Evolutionary conservation across 37 sponge, comb jelly and placozoan species (phyloP).

Genomic region (Haliclona indistincta): DNA sequence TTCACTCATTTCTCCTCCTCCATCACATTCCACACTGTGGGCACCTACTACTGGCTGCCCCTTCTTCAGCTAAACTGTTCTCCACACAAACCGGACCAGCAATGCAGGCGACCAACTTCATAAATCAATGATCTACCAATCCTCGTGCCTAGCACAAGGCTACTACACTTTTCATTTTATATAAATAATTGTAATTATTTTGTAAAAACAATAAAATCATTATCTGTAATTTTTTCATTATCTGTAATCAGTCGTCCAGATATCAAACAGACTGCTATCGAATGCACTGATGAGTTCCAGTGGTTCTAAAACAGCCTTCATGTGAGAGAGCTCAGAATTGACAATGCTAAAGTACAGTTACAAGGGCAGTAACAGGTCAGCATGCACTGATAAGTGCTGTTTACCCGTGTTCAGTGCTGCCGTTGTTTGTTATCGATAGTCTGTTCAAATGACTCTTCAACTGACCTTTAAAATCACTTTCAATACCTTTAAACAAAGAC

Average conservation of each 20-base stretch:
- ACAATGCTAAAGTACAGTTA: slow-evolving; percentile 55
- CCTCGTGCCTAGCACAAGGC: no score
- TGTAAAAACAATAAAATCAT: neutral
- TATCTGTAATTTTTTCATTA: neutral
- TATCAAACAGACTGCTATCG: slow-evolving; percentile 73
- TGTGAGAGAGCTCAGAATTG: slow-evolving; percentile 70
- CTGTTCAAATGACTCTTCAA: slow-evolving; percentile 38
- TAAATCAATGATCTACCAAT: neutral
- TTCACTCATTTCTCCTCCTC: slow-evolving; percentile 35
- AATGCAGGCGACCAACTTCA: neutral
- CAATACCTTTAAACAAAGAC: slow-evolving; percentile 67
- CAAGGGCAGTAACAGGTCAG: neutral
- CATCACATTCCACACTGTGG: slow-evolving; percentile 43
- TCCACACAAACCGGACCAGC: neutral
- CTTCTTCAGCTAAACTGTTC: neutral
- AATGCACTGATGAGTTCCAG: slow-evolving; percentile 72
- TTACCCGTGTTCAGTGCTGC: slow-evolving; percentile 86
- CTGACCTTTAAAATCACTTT: slow-evolving; percentile 39
- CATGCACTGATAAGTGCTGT: neutral
- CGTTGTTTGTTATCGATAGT: slow-evolving; percentile 77
- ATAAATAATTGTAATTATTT: neutral
- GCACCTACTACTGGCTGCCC: slow-evolving; percentile 17
- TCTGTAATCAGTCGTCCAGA: slow-evolving; percentile 62
- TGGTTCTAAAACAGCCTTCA: slow-evolving; percentile 62
- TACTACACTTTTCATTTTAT: neutral